Evolutionary conservation across 1,140 invertebrate species (phyloP).

Genomic region (Vanessa tameamea): DNA sequence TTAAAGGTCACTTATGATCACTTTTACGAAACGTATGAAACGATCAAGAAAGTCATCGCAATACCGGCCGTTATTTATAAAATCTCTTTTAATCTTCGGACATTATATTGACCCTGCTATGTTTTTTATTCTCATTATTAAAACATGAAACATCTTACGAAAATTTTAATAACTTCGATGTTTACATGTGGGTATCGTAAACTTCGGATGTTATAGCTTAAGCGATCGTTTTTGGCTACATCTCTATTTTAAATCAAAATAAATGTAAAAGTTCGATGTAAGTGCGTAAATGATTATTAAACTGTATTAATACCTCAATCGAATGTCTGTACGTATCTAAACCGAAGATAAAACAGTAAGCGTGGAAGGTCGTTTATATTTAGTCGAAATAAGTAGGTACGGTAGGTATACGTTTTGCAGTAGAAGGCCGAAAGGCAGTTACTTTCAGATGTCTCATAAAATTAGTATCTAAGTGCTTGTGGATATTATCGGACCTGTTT

Average conservation of each 20-base stretch:
- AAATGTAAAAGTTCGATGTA: conserved; percentile 14
- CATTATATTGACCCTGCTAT: conserved; percentile 32
- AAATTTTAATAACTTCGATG: conserved; percentile 30
- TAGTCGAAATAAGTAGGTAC: conserved; percentile 42
- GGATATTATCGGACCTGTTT: conserved; percentile 69
- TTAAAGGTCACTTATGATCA: conserved; percentile 41
- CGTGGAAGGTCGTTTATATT: conserved; percentile 54
- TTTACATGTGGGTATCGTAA: conserved; percentile 29
- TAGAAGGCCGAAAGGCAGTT: conserved; percentile 57
- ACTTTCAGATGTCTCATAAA: conserved; percentile 70
- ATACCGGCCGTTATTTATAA: conserved; percentile 26
- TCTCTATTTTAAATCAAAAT: conserved; percentile 19
- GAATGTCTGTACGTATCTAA: conserved; percentile 30
- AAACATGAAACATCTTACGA: conserved; percentile 36
- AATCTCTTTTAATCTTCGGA: conserved; percentile 35
- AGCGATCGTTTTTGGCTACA: conserved; percentile 20
- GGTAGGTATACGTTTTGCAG: conserved; percentile 28
- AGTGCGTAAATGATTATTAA: not conserved
- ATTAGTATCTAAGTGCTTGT: conserved; percentile 70
- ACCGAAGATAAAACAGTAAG: conserved; percentile 39
- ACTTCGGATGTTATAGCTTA: conserved; percentile 17
- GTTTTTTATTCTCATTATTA: conserved; percentile 33
- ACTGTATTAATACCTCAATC: conserved; percentile 26
- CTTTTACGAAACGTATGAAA: conserved; percentile 30
- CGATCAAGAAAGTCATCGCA: conserved; percentile 3